Evolutionary conservation across 2,888 invertebrate species (phyloP).

Genomic region (Hololepta plana): DNA sequence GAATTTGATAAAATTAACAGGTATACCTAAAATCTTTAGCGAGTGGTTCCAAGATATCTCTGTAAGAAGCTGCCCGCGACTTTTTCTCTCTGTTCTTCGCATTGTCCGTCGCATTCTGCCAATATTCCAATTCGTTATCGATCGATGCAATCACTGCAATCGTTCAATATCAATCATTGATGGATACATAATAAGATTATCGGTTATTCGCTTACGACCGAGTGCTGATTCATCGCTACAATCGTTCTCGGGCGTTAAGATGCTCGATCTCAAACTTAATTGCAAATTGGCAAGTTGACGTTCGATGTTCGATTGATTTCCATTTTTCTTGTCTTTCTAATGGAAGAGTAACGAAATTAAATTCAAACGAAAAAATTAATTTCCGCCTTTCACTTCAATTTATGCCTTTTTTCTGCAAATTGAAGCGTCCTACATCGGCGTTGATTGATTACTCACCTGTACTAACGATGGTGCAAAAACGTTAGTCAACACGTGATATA

Average conservation of each 20-base stretch:
- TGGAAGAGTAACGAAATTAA: slow-evolving; percentile 7
- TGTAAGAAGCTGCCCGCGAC: slow-evolving; percentile 38
- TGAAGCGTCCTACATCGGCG: slow-evolving; percentile 1
- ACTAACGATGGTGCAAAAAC: slow-evolving; percentile 31
- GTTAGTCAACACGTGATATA: slow-evolving; percentile 42
- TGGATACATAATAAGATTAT: slow-evolving; percentile 11
- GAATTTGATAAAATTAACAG: slow-evolving; percentile 2
- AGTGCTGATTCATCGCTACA: slow-evolving; percentile 20
- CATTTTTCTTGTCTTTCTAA: slow-evolving; percentile 12
- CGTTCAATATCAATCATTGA: slow-evolving; percentile 6
- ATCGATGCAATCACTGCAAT: slow-evolving; percentile 43
- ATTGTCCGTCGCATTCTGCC: slow-evolving; percentile 38
- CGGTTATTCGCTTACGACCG: slow-evolving; percentile 22
- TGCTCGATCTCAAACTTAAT: slow-evolving; percentile 19
- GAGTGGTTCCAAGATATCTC: slow-evolving; percentile 39
- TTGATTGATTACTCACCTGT: slow-evolving; percentile 13
- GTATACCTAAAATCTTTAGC: slow-evolving; percentile 34
- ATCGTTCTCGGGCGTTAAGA: slow-evolving; percentile 13
- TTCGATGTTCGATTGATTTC: slow-evolving; percentile 17
- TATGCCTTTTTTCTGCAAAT: too few relatives aligned
- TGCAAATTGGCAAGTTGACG: slow-evolving; percentile 22
- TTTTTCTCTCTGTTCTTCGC: slow-evolving; percentile 34
- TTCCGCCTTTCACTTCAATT: slow-evolving; percentile 1
- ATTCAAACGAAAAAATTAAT: not conserved
- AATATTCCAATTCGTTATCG: slow-evolving; percentile 54